A percentile compares a stretch with the other conserved stretches of the same genome.
phyloP scores from a whole-genome alignment of 2,888 invertebrate genomes.

The Nemoura dubitans region DNA sequence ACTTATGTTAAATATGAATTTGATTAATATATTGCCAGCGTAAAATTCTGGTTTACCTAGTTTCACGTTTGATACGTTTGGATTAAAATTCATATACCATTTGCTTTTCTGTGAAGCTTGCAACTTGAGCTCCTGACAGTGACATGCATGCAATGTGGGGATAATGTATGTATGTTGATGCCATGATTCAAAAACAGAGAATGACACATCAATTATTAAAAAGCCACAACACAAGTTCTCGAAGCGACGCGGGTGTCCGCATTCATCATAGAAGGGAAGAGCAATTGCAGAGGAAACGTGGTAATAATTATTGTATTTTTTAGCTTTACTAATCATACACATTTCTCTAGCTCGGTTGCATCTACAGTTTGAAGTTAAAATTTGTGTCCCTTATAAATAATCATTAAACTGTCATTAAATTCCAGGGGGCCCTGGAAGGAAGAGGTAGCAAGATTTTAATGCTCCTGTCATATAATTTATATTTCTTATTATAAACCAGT shows the following conservation, averaged over 20 bases:
- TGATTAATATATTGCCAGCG: not conserved
- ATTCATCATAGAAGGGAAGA: no score
- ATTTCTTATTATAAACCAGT: no score
- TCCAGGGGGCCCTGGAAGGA: no score
- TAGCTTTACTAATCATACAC: no score
- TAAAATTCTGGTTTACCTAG: not conserved
- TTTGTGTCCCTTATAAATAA: no score
- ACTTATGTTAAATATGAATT: not conserved
- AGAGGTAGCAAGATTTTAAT: no score
- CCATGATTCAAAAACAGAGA: not conserved
- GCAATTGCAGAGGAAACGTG: no score
- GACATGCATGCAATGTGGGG: not conserved
- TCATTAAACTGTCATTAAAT: no score
- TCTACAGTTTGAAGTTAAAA: no score
- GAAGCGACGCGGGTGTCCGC: not conserved
- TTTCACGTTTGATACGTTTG: not conserved
- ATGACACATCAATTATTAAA: not conserved
- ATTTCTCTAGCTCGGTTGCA: no score
- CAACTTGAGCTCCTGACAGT: not conserved
- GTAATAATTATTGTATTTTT: no score
- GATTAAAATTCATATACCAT: not conserved
- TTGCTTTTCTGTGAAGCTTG: not conserved
- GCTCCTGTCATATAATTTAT: no score
- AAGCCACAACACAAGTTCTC: not conserved
- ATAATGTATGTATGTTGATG: not conserved